A percentile compares a stretch with the other conserved stretches of the same genome.
These are phyloP conservation scores for Syrphus vitripennis DNA, from an alignment of 2,888 invertebrate species.

Conservation along the genomic window DNA sequence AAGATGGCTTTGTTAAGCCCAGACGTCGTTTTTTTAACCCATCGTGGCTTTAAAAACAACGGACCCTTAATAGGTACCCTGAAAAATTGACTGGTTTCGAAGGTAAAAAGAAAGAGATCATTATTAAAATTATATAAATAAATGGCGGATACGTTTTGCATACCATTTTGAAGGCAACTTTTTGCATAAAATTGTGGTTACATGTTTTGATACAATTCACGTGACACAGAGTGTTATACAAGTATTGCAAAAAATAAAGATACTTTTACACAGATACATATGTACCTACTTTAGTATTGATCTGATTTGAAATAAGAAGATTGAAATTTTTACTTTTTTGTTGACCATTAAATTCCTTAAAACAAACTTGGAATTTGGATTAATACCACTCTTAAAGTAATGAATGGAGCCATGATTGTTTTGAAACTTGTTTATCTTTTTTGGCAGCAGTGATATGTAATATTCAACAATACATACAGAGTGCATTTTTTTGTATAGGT, in stretches of 20 bases:
- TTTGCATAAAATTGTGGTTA: neutral
- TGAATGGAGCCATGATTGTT: conserved; percentile 18
- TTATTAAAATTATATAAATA: too few relatives aligned
- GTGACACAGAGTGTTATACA: neutral
- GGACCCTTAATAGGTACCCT: too few relatives aligned
- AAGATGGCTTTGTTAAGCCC: too few relatives aligned
- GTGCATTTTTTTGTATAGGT: neutral
- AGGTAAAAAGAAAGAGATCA: too few relatives aligned
- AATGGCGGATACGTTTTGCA: too few relatives aligned
- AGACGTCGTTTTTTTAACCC: too few relatives aligned
- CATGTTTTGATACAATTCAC: neutral
- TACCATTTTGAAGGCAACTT: too few relatives aligned
- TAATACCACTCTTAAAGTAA: conserved; percentile 29
- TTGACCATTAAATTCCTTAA: conserved; percentile 35
- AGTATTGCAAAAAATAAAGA: neutral
- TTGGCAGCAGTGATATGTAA: conserved; percentile 8
- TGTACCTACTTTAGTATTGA: neutral
- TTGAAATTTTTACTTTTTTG: conserved; percentile 32
- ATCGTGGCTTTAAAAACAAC: too few relatives aligned
- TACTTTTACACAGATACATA: neutral
- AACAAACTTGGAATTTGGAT: conserved; percentile 29
- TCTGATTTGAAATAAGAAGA: conserved; percentile 27
- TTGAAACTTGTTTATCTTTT: conserved; percentile 31
- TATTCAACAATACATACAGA: neutral
- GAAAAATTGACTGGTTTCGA: too few relatives aligned